These are phyloP conservation scores for Taenaris catops DNA, from an alignment of 2,888 invertebrate species.

Conservation along the genomic window DNA sequence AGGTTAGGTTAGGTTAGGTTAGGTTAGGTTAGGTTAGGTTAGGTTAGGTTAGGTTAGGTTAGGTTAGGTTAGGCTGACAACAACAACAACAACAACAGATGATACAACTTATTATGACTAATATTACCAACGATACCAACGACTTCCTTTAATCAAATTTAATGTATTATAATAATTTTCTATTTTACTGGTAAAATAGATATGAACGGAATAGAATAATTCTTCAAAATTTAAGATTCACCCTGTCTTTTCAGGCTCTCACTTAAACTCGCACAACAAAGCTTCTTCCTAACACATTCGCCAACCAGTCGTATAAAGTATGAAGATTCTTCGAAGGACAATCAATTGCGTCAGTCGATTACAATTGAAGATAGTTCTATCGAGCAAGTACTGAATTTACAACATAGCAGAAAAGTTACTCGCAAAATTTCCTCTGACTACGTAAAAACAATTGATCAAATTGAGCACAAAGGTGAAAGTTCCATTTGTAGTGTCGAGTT, in stretches of 20 bases:
- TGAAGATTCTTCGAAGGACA: slow-evolving; percentile 30
- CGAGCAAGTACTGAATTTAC: slow-evolving; percentile 43
- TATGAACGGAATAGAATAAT: too few relatives aligned
- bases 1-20: too few relatives aligned
- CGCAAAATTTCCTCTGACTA: slow-evolving; percentile 62
- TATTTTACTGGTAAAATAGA: too few relatives aligned
- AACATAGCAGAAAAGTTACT: slow-evolving; percentile 43
- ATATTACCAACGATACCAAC: too few relatives aligned
- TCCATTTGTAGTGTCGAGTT: slow-evolving; percentile 52
- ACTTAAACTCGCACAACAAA: slow-evolving; percentile 23
- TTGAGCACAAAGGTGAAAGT: slow-evolving; percentile 34
- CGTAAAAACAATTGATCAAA: slow-evolving; percentile 48
- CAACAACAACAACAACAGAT: slow-evolving; percentile 2
- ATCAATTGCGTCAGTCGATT: slow-evolving; percentile 31
- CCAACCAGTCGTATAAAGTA: slow-evolving; percentile 22
- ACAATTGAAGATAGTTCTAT: slow-evolving; percentile 30
- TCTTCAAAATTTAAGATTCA: neutral
- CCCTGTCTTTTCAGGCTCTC: slow-evolving; percentile 5
- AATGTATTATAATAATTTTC: too few relatives aligned
- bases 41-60: too few relatives aligned
- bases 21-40: too few relatives aligned
- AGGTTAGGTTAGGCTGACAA: neutral
- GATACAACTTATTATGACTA: too few relatives aligned
- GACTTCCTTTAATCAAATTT: too few relatives aligned
- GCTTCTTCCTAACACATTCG: slow-evolving; percentile 38